phyloP scores from a whole-genome alignment of 2,113 vertebrate genomes.

The Xiphorhynchus elegans region DNA sequence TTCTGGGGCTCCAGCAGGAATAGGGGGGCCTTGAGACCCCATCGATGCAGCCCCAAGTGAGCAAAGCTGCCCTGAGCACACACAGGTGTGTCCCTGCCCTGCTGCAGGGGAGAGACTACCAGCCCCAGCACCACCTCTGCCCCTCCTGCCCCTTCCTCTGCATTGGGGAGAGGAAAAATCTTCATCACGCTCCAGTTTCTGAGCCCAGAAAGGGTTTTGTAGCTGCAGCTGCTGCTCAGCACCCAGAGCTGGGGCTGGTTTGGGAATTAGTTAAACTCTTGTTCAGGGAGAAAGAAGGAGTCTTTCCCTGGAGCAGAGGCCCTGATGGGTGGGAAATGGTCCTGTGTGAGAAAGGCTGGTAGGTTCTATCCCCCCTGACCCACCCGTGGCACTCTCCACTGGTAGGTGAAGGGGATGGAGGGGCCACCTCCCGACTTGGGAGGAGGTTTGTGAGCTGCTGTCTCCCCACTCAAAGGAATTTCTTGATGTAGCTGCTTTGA shows the following conservation, averaged over 20 bases:
- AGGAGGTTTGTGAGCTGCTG: not conserved
- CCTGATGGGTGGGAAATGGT: not conserved
- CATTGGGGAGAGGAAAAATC: not conserved
- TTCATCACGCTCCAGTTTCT: not conserved
- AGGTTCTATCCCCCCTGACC: not conserved
- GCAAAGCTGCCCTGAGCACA: not conserved
- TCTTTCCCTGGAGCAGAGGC: not conserved
- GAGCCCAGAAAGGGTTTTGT: not conserved
- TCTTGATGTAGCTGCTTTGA: not conserved
- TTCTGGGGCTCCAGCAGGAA: not conserved
- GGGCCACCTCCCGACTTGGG: too few relatives aligned
- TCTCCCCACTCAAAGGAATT: not conserved
- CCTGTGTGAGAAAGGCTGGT: not conserved
- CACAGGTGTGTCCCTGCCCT: not conserved
- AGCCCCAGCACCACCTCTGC: not conserved
- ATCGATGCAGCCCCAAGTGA: not conserved
- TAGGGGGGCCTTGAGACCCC: not conserved
- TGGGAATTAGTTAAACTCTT: not conserved
- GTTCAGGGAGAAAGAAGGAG: not conserved
- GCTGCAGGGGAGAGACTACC: not conserved
- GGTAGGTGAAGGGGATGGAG: not conserved
- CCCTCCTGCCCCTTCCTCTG: not conserved
- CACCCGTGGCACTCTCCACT: not conserved
- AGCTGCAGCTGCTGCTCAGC: not conserved
- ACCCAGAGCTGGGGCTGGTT: not conserved